Conservation (phyloP, 2,113 vertebrate genomes). For the Lynx canadensis region DNA sequence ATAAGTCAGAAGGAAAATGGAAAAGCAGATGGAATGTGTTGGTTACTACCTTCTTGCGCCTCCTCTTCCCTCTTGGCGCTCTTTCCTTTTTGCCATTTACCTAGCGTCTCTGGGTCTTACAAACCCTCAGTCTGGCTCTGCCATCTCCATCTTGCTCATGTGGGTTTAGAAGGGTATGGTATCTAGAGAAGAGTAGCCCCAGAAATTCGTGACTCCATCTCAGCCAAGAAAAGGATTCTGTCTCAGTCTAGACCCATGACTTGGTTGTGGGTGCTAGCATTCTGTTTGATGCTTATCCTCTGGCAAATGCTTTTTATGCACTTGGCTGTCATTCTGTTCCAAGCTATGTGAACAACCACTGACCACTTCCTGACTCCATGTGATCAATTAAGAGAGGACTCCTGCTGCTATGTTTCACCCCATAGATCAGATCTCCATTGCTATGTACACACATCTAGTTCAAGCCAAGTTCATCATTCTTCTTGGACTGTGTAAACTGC, state of each 20-base stretch:
- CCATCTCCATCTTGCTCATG: neutral
- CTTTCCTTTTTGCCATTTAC: neutral
- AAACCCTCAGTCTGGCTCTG: neutral
- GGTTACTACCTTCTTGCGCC: neutral
- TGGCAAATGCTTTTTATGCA: neutral
- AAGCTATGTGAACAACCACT: neutral
- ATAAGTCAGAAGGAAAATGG: neutral
- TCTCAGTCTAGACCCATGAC: neutral
- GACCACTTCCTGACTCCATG: neutral
- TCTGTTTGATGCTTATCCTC: neutral
- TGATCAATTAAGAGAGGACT: neutral
- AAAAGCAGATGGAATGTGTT: neutral
- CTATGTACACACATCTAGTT: neutral
- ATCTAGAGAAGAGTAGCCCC: neutral
- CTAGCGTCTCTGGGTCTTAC: neutral
- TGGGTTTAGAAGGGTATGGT: neutral
- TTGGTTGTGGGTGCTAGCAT: neutral
- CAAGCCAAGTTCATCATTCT: neutral
- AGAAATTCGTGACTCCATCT: neutral
- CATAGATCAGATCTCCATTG: neutral
- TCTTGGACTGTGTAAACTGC: neutral
- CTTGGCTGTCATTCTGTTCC: neutral
- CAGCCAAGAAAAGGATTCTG: neutral
- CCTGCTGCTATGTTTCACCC: neutral
- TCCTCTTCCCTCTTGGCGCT: neutral